Conservation (phyloP, 1,140 invertebrate species). For the Leptoteleia sp. region DNA sequence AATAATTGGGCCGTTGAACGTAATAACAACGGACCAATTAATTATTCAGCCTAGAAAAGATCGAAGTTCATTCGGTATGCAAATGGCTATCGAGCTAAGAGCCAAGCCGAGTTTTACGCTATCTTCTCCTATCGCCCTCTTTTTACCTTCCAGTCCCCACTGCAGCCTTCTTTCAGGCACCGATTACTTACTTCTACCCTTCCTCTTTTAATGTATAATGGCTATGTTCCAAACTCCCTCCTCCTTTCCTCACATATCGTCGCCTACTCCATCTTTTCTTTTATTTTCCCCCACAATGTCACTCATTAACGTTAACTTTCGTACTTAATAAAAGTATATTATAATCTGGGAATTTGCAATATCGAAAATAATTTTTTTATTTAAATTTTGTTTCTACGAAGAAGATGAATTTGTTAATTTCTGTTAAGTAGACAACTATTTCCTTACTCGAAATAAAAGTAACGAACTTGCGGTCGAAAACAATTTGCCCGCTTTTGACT, state of each 20-base stretch:
- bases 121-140: slow-evolving; percentile 58
- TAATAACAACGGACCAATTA: slow-evolving; percentile 66
- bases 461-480: not conserved
- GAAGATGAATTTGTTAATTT: not conserved
- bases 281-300: slow-evolving; percentile 13
- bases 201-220: slow-evolving; percentile 43
- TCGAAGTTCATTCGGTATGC: slow-evolving; percentile 72
- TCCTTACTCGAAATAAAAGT: not conserved
- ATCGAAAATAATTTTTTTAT: not conserved
- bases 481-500: slow-evolving; percentile 4
- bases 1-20: slow-evolving; percentile 69
- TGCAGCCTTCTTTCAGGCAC: slow-evolving; percentile 45
- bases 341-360: too few species aligned
- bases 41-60: slow-evolving; percentile 70
- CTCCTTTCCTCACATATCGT: slow-evolving; percentile 23
- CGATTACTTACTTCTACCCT: slow-evolving; percentile 52
- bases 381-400: not conserved
- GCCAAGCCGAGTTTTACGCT: slow-evolving; percentile 67
- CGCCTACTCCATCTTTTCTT: slow-evolving; percentile 33
- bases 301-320: slow-evolving; percentile 19
- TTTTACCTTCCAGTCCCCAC: slow-evolving; percentile 43
- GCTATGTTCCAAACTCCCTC: slow-evolving; percentile 44
- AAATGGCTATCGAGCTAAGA: slow-evolving; percentile 71
- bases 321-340: too few species aligned
- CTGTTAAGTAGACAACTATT: slow-evolving; percentile 11